Conservation (phyloP, 2,888 invertebrate species). For the Colletes collaris region DNA sequence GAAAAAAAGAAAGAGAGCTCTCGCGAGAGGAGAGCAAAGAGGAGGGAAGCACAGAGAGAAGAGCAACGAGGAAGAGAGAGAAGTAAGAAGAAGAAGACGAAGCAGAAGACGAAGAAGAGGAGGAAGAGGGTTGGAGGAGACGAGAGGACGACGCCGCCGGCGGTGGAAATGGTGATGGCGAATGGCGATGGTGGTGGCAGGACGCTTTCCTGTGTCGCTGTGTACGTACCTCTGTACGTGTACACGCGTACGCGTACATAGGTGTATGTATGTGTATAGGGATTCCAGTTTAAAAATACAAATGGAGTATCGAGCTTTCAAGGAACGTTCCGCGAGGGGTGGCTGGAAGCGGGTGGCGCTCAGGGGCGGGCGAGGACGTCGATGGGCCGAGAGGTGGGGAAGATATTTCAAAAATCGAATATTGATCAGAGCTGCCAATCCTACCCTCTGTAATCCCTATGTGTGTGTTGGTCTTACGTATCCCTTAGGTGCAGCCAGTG, state of each 20-base stretch:
- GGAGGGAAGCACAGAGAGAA: conserved; percentile 35
- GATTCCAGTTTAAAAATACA: conserved; percentile 83
- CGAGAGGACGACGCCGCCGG: conserved; percentile 67
- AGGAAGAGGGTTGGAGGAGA: conserved; percentile 63
- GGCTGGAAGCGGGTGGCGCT: conserved; percentile 60
- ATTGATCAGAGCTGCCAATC: conserved; percentile 82
- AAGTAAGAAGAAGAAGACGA: conserved; percentile 35
- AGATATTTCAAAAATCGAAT: conserved; percentile 83
- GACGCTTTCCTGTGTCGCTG: conserved; percentile 66
- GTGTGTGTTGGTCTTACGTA: conserved; percentile 74
- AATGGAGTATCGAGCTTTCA: conserved; percentile 82
- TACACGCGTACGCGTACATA: conserved; percentile 19
- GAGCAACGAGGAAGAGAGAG: conserved; percentile 22
- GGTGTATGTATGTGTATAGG: conserved; percentile 72
- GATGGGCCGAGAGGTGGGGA: conserved; percentile 71
- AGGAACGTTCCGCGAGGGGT: conserved; percentile 72
- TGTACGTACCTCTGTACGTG: conserved; percentile 43
- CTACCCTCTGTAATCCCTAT: conserved; percentile 80
- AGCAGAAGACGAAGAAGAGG: conserved; percentile 40
- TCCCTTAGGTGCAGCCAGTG: conserved; percentile 71
- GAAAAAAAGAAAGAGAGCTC: conserved; percentile 48
- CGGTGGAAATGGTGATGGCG: conserved; percentile 80
- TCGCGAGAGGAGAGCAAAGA: conserved; percentile 44
- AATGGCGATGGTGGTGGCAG: conserved; percentile 78
- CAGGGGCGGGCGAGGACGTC: conserved; percentile 70